phyloP scores from a whole-genome alignment of 2,888 invertebrate species.

The Nephrotoma guestfalica region DNA sequence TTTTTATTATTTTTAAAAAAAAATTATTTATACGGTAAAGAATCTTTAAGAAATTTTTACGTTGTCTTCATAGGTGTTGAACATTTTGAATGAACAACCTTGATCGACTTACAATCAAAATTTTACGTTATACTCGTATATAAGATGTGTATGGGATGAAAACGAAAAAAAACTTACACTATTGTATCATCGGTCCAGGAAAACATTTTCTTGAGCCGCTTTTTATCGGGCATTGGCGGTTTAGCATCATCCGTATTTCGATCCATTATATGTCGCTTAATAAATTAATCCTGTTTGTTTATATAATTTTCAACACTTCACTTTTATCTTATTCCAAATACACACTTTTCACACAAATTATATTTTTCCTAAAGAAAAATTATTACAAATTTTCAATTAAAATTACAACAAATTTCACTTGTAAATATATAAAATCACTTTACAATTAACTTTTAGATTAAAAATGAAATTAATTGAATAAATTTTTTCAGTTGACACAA shows the following conservation, averaged over 20 bases:
- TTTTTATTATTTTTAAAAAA: not conserved
- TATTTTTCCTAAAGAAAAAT: not conserved
- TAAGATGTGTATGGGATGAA: not conserved
- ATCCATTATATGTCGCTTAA: not conserved
- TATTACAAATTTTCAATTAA: not conserved
- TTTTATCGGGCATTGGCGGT: constrained; percentile 9
- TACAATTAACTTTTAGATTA: not conserved
- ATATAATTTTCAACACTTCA: not conserved
- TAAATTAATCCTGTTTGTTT: not conserved
- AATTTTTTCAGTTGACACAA: not conserved
- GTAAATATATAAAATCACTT: not conserved
- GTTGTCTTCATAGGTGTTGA: not conserved
- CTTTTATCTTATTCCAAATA: not conserved
- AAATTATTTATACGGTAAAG: not conserved
- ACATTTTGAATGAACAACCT: not conserved
- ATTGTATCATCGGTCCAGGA: constrained; percentile 10
- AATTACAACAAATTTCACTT: not conserved
- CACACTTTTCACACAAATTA: not conserved
- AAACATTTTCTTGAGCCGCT: constrained; percentile 10
- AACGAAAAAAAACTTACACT: not conserved
- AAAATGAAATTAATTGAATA: not conserved
- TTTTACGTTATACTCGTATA: not conserved
- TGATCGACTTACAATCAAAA: not conserved
- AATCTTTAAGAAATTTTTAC: not conserved
- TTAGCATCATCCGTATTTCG: not conserved